Base-by-base conservation (phyloP, 2,888 invertebrate species). In the Chouioia cunea region DNA sequence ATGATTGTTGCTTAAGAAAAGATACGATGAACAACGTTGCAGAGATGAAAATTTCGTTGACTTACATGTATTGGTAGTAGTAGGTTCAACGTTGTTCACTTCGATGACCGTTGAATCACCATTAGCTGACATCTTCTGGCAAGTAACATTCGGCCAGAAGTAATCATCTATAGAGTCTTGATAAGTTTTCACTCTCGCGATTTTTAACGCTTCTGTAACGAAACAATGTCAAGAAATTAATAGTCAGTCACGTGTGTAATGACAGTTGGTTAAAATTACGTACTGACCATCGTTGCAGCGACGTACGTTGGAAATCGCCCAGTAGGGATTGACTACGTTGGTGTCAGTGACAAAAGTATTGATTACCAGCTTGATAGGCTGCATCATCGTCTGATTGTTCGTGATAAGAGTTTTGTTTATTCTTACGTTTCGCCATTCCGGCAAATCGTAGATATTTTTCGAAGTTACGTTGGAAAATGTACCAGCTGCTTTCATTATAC, bases 231-330 rank as follows among this genome's bases (percentile, higher is more conserved):
- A 59, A n/a, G 2, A 65, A 44, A 58, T 47, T 63, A 10, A 44
- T 23, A 16, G 50, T 12, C 2, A 68, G 48, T 46, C 36, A 47
- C 54, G 50, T 16, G 6, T 18, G 50, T 56, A 54, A 53, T 12
- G 23, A 14, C 43, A 20, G 22, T 20, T 6, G 36, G 10, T 58
- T 14, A 22, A 53, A 14, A 58, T 50, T 57, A 50, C 18, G 43
- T 10, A 73, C 70, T 57, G n/a, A 74, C 74, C 66, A 47, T 63
- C 53, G 52, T 66, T 46, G 27, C 74, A 74, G 16, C 46, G 43
- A 15, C 73, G 78, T 27, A 80, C 20, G 12, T 75, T 75, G 0
- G 74, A 76, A 12, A 80, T 63, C 0, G 78, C 77, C 80, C 79
- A 81, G 4, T 75, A 67, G 12, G 72, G 69, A 18, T 71, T 47